Percentiles rank a stretch among this genome's conserved stretches.
Conservation (phyloP, 2,113 vertebrate species). For the Rynchops niger region DNA sequence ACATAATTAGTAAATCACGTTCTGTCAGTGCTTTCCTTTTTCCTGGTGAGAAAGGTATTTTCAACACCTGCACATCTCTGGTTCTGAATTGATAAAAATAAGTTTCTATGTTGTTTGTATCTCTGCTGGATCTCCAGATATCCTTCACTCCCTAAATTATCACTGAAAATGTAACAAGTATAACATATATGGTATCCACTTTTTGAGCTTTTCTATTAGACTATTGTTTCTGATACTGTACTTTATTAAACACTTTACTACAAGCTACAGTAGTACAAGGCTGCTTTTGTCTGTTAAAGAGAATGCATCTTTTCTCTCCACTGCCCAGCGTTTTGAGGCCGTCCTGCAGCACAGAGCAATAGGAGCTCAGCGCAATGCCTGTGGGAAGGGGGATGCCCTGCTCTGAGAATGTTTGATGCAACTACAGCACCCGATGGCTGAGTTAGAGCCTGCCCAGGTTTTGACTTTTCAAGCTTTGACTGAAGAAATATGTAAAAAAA, state of each 20-base stretch:
- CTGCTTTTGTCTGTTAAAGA: background rate
- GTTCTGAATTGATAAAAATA: background rate
- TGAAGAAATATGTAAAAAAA: background rate
- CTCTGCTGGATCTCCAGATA: slow-evolving; percentile 16
- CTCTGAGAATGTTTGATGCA: background rate
- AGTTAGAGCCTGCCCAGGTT: background rate
- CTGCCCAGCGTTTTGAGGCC: background rate
- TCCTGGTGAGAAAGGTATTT: background rate
- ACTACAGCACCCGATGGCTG: background rate
- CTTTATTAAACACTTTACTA: slow-evolving; percentile 75
- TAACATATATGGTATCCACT: background rate
- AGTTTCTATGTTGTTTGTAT: background rate
- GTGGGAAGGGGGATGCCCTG: background rate
- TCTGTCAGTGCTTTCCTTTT: background rate
- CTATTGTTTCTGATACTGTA: slow-evolving; percentile 64
- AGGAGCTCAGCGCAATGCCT: rapidly evolving
- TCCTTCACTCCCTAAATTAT: background rate
- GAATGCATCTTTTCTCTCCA: background rate
- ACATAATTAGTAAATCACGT: background rate
- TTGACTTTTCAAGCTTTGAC: background rate
- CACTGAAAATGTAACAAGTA: slow-evolving; percentile 34
- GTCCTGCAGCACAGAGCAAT: rapidly evolving
- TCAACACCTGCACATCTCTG: background rate
- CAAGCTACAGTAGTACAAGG: slow-evolving; percentile 36
- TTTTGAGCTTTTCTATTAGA: slow-evolving; percentile 62